phyloP scores from a whole-genome alignment of 2,797 vertebrate species.

The Macropodus opercularis region DNA sequence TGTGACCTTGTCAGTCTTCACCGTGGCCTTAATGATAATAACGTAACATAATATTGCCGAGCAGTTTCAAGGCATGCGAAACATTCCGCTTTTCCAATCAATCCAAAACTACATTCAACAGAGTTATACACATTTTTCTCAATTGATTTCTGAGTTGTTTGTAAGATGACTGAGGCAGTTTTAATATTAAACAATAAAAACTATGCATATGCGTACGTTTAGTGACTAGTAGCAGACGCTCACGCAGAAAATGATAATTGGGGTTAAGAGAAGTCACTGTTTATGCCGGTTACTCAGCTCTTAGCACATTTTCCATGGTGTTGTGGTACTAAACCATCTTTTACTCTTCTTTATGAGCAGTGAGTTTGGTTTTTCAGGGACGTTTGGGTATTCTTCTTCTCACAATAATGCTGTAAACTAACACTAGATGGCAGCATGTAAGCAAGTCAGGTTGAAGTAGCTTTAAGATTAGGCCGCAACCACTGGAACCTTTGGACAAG shows the following conservation, averaged over 20 bases:
- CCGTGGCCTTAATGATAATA: constrained; percentile 52
- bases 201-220: neutral
- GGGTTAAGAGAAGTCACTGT: neutral
- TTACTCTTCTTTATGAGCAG: too few species aligned
- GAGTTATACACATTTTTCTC: constrained; percentile 2
- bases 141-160: constrained; percentile 15
- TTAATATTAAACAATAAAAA: constrained; percentile 43
- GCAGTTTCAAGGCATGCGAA: neutral
- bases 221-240: too few species aligned
- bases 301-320: too few species aligned
- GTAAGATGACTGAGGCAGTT: constrained; percentile 18
- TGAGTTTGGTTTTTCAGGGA: too few species aligned
- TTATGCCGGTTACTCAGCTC: too few species aligned
- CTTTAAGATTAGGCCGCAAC: too few species aligned
- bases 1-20: constrained; percentile 38
- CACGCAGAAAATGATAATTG: too few species aligned
- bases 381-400: too few species aligned
- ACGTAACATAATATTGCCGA: constrained; percentile 16
- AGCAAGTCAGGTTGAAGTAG: constrained; percentile 14
- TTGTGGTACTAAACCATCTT: too few species aligned
- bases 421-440: constrained; percentile 64
- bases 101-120: constrained; percentile 17
- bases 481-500: too few species aligned
- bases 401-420: neutral
- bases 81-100: constrained; percentile 2